Evolutionary conservation across 2,888 invertebrate species (phyloP).

Genomic region (Hecatera dysodea): DNA sequence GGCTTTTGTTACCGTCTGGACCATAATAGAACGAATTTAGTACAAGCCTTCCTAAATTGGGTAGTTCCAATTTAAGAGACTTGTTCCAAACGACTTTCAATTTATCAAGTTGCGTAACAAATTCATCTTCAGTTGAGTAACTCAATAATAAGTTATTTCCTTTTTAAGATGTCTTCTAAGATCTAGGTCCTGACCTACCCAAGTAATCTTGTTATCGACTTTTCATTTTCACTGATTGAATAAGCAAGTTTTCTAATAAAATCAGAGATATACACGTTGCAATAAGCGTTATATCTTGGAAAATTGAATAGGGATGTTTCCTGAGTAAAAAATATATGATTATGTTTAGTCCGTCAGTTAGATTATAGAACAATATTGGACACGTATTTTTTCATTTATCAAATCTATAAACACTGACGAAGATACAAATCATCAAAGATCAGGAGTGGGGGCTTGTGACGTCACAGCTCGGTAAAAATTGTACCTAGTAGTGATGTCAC

Average conservation of each 20-base stretch:
- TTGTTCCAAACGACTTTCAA: conserved; percentile 40
- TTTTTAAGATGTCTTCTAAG: conserved; percentile 29
- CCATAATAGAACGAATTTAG: conserved; percentile 46
- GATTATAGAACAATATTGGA: no score
- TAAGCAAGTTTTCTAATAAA: conserved; percentile 12
- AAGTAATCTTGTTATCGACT: conserved; percentile 42
- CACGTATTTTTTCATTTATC: no score
- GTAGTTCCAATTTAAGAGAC: conserved; percentile 36
- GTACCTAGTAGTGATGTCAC: no score
- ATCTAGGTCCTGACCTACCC: conserved; percentile 44
- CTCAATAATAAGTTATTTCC: conserved; percentile 43
- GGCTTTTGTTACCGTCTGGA: conserved; percentile 35
- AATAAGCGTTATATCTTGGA: not conserved
- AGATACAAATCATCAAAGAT: no score
- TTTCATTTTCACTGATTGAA: conserved; percentile 42
- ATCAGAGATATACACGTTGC: not conserved
- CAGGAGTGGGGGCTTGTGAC: no score
- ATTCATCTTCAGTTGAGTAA: conserved; percentile 44
- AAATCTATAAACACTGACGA: no score
- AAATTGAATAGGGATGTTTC: conserved; percentile 10
- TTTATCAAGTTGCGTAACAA: conserved; percentile 46
- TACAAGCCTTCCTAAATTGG: conserved; percentile 33
- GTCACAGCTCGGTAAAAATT: no score
- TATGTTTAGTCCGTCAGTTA: no score
- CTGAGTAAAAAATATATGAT: no score